These are phyloP conservation scores for Chesias legatella DNA, from an alignment of 2,888 invertebrate species.

Conservation along the genomic window DNA sequence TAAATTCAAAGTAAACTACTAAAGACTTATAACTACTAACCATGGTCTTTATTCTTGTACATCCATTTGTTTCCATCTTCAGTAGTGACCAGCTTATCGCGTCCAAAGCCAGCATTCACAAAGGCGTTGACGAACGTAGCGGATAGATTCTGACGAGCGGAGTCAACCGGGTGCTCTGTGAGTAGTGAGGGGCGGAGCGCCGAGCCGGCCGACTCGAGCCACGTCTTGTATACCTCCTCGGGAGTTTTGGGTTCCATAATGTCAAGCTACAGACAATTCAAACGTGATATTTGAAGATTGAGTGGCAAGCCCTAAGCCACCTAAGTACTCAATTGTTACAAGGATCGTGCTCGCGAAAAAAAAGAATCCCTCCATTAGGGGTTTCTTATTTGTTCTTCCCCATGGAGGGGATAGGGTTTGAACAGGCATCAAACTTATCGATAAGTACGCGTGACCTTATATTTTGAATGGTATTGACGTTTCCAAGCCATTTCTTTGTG, in stretches of 20 bases:
- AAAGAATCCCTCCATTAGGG: no score
- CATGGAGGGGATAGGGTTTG: no score
- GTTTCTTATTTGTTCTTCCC: no score
- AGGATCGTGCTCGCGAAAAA: no score
- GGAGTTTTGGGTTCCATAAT: slow-evolving; percentile 99
- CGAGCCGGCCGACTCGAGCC: slow-evolving; percentile 91
- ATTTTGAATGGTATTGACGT: no score
- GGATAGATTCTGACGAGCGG: slow-evolving; percentile 97
- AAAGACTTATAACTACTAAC: slow-evolving; percentile 40
- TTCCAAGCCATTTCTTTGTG: no score
- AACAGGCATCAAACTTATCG: no score
- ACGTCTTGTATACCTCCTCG: slow-evolving; percentile 99
- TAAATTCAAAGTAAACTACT: background rate
- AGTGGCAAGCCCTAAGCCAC: no score
- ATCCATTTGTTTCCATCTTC: slow-evolving; percentile 93
- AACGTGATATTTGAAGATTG: no score
- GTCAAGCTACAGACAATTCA: slow-evolving; percentile 83
- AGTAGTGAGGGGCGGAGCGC: slow-evolving; percentile 85
- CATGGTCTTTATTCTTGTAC: slow-evolving; percentile 98
- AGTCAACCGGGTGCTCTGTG: slow-evolving; percentile 90
- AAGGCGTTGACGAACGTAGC: slow-evolving; percentile 99
- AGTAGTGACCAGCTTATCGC: slow-evolving; percentile 95
- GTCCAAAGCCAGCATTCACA: slow-evolving; percentile 98
- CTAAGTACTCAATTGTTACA: no score
- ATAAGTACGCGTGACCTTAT: no score